phyloP scores from a whole-genome alignment of 2,888 invertebrate genomes.

The Pterostichus niger region DNA sequence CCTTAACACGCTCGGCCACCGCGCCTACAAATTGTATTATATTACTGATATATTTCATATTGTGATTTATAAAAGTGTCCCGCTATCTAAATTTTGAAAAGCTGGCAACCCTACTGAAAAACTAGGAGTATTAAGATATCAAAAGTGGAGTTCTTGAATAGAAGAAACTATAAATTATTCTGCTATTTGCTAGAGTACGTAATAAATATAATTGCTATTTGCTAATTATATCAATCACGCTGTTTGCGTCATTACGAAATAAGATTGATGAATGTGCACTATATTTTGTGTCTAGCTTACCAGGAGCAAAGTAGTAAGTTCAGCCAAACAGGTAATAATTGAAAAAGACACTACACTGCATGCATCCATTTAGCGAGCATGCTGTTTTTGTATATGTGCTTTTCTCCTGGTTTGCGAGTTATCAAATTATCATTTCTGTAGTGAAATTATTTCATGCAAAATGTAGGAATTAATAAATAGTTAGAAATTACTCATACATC shows the following conservation, averaged over 20 bases:
- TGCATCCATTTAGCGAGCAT: slow-evolving; percentile 69
- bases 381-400: slow-evolving; percentile 70
- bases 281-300: slow-evolving; percentile 80
- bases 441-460: slow-evolving; percentile 20
- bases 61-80: no score
- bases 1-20: no score
- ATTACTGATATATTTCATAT: no score
- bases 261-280: slow-evolving; percentile 39
- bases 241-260: neutral
- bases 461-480: slow-evolving; percentile 8
- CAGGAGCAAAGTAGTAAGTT: slow-evolving; percentile 84
- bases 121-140: no score
- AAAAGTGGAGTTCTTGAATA: no score
- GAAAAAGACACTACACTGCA: slow-evolving; percentile 61
- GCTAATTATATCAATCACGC: no score
- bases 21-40: no score
- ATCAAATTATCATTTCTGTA: slow-evolving; percentile 49
- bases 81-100: no score
- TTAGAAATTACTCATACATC: slow-evolving; percentile 7
- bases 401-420: slow-evolving; percentile 72
- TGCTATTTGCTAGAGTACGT: no score
- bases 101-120: no score
- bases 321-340: slow-evolving; percentile 77
- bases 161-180: no score
- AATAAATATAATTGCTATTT: no score